phyloP scores from a whole-genome alignment of 2,888 invertebrate species.

The Meganola albula region DNA sequence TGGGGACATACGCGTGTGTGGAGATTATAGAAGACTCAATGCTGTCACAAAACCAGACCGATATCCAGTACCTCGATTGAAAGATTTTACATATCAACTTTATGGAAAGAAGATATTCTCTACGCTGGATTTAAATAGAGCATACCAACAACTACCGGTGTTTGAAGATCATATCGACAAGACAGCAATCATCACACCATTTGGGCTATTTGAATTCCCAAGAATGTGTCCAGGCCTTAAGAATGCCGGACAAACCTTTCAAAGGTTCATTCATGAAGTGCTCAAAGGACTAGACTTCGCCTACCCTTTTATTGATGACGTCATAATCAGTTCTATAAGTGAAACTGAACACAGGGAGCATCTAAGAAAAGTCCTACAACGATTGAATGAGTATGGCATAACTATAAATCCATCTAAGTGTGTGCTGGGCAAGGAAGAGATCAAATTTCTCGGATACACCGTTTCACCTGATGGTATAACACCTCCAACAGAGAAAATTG shows the following conservation, averaged over 20 bases:
- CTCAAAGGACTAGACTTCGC: neutral
- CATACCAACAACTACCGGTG: neutral
- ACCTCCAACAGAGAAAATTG: neutral
- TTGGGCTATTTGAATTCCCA: neutral
- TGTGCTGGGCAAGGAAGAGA: neutral
- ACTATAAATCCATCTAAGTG: neutral
- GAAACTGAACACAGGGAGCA: neutral
- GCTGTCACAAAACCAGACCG: neutral
- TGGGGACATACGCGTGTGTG: neutral
- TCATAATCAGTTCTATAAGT: neutral
- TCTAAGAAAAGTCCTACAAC: neutral
- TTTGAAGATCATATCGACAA: neutral
- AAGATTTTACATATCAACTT: neutral
- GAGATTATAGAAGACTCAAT: neutral
- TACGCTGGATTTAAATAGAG: conserved; percentile 4
- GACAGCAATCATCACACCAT: neutral
- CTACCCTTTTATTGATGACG: neutral
- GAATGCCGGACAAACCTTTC: neutral
- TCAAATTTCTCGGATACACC: conserved; percentile 1
- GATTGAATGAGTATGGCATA: neutral
- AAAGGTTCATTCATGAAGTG: conserved; percentile 1
- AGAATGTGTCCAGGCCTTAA: neutral
- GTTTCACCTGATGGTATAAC: neutral
- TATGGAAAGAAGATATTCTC: conserved; percentile 1
- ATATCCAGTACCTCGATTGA: conserved; percentile 1